Evolutionary conservation across 2,113 vertebrate genomes (phyloP).

Genomic region (Pachypanchax playfairii): DNA sequence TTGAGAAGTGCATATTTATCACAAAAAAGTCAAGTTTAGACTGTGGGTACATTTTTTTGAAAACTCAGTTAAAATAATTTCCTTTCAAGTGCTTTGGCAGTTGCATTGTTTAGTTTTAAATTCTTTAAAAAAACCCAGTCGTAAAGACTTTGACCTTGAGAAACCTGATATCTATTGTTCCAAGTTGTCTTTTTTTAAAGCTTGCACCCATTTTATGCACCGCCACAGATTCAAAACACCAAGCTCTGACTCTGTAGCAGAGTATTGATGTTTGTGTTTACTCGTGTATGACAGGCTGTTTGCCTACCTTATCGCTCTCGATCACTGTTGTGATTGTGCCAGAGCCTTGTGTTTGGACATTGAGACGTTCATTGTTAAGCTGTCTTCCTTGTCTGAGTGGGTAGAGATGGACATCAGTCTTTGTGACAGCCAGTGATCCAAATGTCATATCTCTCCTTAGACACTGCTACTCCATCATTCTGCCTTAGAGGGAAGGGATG

Average conservation of each 20-base stretch:
- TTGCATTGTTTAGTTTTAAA: conserved; percentile 9
- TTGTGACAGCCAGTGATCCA: conserved; percentile 70
- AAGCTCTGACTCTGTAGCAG: conserved; percentile 11
- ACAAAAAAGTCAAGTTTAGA: neutral
- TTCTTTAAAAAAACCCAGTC: conserved; percentile 12
- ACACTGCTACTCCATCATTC: conserved; percentile 66
- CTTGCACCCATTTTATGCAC: neutral
- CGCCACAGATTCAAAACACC: conserved; percentile 18
- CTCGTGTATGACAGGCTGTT: conserved; percentile 18
- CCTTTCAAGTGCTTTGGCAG: conserved; percentile 14
- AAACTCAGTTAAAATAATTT: conserved; percentile 1
- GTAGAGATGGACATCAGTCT: conserved; percentile 69
- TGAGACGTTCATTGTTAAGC: conserved; percentile 66
- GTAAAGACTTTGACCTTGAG: neutral
- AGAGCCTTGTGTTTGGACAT: conserved; percentile 44
- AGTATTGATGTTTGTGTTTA: conserved; percentile 43
- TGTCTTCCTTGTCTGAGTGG: conserved; percentile 61
- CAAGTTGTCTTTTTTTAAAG: neutral
- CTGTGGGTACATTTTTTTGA: neutral
- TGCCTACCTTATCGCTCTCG: conserved; percentile 28
- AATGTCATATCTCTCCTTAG: conserved; percentile 61
- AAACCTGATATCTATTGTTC: conserved; percentile 1
- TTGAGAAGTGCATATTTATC: conserved; percentile 1
- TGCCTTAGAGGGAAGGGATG: conserved; percentile 36
- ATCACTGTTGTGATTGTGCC: conserved; percentile 36